These are phyloP conservation scores for Apoda limacodes DNA, from an alignment of 2,888 invertebrate species.

Conservation along the genomic window DNA sequence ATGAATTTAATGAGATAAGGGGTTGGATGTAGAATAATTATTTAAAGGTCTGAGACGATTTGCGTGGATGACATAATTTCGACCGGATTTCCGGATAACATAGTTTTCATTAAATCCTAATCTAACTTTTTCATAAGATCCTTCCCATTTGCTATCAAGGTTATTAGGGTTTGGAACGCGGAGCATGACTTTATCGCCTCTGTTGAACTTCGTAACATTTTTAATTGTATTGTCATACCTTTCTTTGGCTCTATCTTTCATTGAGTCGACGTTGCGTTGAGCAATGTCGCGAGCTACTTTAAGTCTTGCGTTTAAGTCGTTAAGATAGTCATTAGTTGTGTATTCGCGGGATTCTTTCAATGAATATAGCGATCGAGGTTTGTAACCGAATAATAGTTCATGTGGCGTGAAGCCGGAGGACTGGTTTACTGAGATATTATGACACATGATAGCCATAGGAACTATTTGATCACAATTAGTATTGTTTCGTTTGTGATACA, in stretches of 20 bases:
- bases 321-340: conserved; percentile 23
- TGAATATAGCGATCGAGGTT: conserved; percentile 24
- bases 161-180: conserved; percentile 12
- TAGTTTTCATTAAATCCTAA: conserved; percentile 23
- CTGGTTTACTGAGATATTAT: conserved; percentile 26
- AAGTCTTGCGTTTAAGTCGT: conserved; percentile 25
- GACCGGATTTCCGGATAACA: conserved; percentile 15
- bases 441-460: conserved; percentile 29
- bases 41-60: conserved; percentile 20
- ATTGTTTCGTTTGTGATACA: conserved; percentile 22
- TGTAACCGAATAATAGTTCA: conserved; percentile 28
- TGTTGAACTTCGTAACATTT: conserved; percentile 20
- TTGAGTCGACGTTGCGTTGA: conserved; percentile 16
- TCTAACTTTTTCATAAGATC: conserved; percentile 8
- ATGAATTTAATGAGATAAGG: no score
- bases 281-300: conserved; percentile 23
- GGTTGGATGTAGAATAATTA: no score
- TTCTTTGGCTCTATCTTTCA: conserved; percentile 28
- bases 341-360: conserved; percentile 21
- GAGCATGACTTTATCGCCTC: conserved; percentile 22
- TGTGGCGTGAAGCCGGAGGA: conserved; percentile 26
- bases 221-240: conserved; percentile 24
- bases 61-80: conserved; percentile 20
- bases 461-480: conserved; percentile 26
- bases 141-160: conserved; percentile 13